Base-by-base conservation (phyloP, 2,888 invertebrate genomes). In the Autographa pulchrina region DNA sequence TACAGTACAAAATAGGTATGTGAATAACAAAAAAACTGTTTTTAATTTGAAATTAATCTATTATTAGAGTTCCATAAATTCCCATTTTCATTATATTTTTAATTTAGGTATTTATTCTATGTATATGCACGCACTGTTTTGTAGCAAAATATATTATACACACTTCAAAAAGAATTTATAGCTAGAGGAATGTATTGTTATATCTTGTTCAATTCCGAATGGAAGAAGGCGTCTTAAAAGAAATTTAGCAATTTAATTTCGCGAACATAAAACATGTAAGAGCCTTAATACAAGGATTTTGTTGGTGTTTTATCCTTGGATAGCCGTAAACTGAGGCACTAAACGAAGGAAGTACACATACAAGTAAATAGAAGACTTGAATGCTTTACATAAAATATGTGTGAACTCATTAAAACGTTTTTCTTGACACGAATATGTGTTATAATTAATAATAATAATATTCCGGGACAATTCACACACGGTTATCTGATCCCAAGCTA, bases 241-340 rank as follows among this genome's bases (percentile, higher is more conserved):
- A 68, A 77, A 66, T 74, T 71, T 61, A 48, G 31, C 74, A 65
- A 61, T 78, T 81, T 83, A 70, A 75, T 81, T 75, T 70, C 25
- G 35, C 14, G n/a, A 62, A 77, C 65, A 76, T 82, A 76, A 83
- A 83, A 81, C 69, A 78, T 78, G 75, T 74, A 80, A 74, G 70
- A 77, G 70, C 64, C 67, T 65, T 67, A 71, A 70, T 71, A 73
- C 56, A 68, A 80, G 62, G 72, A 75, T 78, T 70, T 78, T 72
- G 78, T 80, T 70, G 64, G 62, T 73, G 75, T 71, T 75, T 78
- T 76, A 80, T 71, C 18, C 70, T 48, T 58, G 58, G 63, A 82
- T 74, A 74, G 70, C 76, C 60, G 71, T 79, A 68, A 73, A 73
- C 67, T 65, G 63, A 8, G 74, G 74, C 73, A 73, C 74, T 74